Evolutionary conservation across 1,140 invertebrate genomes (phyloP), one percentile per base, ranked within the genome.

Genomic region (Globodera rostochiensis): DNA sequence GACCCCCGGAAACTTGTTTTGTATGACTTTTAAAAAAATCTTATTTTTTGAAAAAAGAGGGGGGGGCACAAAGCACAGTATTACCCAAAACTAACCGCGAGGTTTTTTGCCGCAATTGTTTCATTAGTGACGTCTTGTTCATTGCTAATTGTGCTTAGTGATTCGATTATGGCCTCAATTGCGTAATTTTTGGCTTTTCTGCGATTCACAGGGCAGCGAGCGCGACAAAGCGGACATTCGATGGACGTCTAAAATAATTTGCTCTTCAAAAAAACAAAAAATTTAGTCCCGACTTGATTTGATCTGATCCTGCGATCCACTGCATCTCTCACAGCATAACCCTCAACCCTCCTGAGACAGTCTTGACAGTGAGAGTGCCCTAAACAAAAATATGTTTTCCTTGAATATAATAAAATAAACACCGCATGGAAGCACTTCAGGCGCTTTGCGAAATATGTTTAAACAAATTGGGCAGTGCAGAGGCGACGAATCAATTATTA

Each of bases 391-490:
- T 19, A 64, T 15, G 13, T 15, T 6, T 64, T 19, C 19, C 57
- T 19, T 6, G 13, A 64, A 64, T 64, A 19, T 64, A 53, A 53
- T 9, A 3, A 53, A 53, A 11, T 9, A 53, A 53, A 15, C 19
- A 64, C 57, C 82, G 50, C 82, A 83, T 6, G 82, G 82, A 19
- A 83, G n/a, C 70, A 83, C 80, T 50, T 71, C 69, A 8, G 82
- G 80, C 25, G 71, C 53, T 64, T 57, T 80, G 15, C 60, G 60
- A 53, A 83, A 83, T 49, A 83, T 73, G 53, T 21, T n/a, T n/a
- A 83, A 49, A 57, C 82, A 83, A 25, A 83, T 70, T 19, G 82
- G 82, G 45, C 82, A 83, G 67, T 83, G 82, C n/a, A 83, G 46
- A 15, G 82, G 82, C 0, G 82, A 84, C 8, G 82, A 83, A 21